Evolutionary conservation across 1,140 invertebrate genomes (phyloP), one percentile per base, ranked within the genome.

Genomic region (Alviniconcha marisindica): DNA sequence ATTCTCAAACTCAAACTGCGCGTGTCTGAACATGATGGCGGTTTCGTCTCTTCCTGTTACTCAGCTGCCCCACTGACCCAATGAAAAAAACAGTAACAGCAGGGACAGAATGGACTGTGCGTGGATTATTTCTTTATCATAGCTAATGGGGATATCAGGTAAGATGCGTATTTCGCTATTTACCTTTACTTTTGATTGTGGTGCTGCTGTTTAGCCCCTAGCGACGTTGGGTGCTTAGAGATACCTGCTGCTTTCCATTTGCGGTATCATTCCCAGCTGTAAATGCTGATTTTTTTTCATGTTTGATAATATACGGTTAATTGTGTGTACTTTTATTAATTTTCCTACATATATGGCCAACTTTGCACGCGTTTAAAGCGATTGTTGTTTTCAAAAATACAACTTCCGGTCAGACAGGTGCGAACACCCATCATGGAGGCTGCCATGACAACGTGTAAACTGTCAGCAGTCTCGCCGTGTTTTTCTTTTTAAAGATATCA

Each of bases 11-110:
- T 40, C 33, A 40, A 40, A 76, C 73, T 76, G 73, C 73, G 73
- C 73, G 73, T 76, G 73, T 76, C 73, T 21, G 1, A 51, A 76
- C 73, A 76, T 54, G 73, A 76, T 76, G 73, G 73, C 73, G 73
- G 73, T n/a, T n/a, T 2, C 1, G 24, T 54, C 38, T 76, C 73
- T 76, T 76, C 73, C 73, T 76, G 40, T 76, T 42, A 48, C 48
- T 76, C 40, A 44, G 73, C 73, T 51, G 40, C 44, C 44, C 73
- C 42, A 51, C 10, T 51, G 40, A 76, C 40, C 24, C 73, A n/a
- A 5, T 15, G 31, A 38, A 71, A 40, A 21, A n/a, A n/a, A n/a
- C n/a, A n/a, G n/a, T n/a, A n/a, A n/a, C n/a, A n/a, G n/a, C n/a
- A n/a, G n/a, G 36, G 69, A 5, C 4, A 28, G 15, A 24, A 33